These are phyloP conservation scores for Gambusia holbrooki DNA, from an alignment of 2,113 vertebrate genomes.

Conservation along the genomic window DNA sequence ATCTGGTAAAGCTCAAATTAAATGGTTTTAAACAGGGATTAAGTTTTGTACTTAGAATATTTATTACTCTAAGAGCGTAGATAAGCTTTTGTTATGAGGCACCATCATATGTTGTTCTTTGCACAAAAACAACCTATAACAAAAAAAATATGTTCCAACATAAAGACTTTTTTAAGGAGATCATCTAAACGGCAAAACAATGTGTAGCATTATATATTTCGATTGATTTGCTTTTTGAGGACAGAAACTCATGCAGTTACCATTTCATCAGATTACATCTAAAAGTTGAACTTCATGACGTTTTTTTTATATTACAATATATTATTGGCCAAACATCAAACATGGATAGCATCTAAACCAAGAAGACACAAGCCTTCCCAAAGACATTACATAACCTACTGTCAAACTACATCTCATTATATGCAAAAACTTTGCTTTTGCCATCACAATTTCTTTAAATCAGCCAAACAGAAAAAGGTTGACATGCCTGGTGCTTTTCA, in stretches of 20 bases:
- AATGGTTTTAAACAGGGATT: background rate
- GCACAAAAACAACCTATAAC: too few species aligned
- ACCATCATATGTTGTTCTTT: background rate
- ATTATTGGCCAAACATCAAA: background rate
- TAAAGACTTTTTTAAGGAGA: too few species aligned
- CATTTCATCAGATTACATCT: background rate
- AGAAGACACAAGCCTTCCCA: background rate
- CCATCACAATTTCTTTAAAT: slow-evolving; percentile 6
- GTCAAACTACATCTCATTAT: background rate
- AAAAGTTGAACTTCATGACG: background rate
- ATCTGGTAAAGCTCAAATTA: background rate
- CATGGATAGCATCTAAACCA: too few species aligned
- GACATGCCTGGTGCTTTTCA: background rate
- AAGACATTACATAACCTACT: background rate
- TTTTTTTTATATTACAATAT: background rate
- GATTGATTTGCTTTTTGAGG: background rate
- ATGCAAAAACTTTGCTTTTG: background rate
- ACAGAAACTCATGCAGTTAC: background rate
- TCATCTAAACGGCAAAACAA: background rate
- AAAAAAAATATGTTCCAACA: too few species aligned
- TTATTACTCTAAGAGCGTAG: background rate
- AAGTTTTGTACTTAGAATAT: background rate
- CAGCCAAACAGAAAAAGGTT: slow-evolving; percentile 6
- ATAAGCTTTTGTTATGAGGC: background rate
- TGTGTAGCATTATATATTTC: background rate